Evolutionary conservation across 2,888 invertebrate genomes (phyloP).

Genomic region (Bhutanitis thaidina): DNA sequence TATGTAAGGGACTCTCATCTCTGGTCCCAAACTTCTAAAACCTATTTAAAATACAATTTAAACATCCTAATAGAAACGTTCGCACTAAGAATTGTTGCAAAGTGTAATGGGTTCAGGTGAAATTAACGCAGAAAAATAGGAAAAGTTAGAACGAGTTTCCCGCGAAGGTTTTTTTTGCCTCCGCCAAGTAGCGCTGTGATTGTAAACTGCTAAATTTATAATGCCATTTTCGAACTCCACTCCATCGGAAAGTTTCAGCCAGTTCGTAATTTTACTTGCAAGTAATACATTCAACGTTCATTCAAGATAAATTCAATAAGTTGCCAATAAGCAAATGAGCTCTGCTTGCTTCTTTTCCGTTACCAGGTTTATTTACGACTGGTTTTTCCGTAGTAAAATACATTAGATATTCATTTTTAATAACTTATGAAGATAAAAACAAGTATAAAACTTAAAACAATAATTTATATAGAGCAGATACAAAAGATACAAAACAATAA

Average conservation of each 20-base stretch:
- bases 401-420: too few species aligned
- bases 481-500: too few species aligned
- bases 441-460: too few species aligned
- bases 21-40: slow-evolving; percentile 28
- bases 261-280: slow-evolving; percentile 67
- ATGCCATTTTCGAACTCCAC: slow-evolving; percentile 77
- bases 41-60: slow-evolving; percentile 75
- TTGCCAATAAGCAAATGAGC: slow-evolving; percentile 6
- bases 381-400: background rate
- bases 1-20: slow-evolving; percentile 3
- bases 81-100: slow-evolving; percentile 75
- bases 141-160: slow-evolving; percentile 79
- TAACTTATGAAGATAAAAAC: too few species aligned
- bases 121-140: slow-evolving; percentile 80
- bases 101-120: slow-evolving; percentile 78
- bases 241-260: slow-evolving; percentile 74
- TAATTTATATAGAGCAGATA: too few species aligned
- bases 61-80: slow-evolving; percentile 70
- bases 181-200: slow-evolving; percentile 74
- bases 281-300: slow-evolving; percentile 49
- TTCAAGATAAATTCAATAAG: slow-evolving; percentile 42
- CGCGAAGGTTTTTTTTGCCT: slow-evolving; percentile 68
- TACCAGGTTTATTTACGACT: slow-evolving; percentile 23
- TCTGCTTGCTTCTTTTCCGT: background rate
- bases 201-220: slow-evolving; percentile 79